Conservation (phyloP, 2,888 invertebrate genomes). For the Metellina segmentata region DNA sequence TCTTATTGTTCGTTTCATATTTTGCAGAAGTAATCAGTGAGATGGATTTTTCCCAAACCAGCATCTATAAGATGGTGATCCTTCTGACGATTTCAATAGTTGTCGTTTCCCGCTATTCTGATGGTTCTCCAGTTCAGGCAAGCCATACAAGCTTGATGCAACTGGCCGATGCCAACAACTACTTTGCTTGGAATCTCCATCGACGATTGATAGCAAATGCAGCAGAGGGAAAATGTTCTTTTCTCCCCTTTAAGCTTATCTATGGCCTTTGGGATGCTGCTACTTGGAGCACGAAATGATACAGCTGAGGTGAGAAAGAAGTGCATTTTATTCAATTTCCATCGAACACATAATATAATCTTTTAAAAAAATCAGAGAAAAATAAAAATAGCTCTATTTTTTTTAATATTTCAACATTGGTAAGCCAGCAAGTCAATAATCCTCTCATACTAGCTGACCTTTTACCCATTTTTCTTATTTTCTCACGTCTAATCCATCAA, state of each 20-base stretch:
- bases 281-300: not conserved
- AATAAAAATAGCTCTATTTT: no score
- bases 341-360: no score
- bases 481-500: no score
- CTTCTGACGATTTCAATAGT: not conserved
- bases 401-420: no score
- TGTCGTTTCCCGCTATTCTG: not conserved
- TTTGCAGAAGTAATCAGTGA: not conserved
- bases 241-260: not conserved
- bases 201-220: not conserved
- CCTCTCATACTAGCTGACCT: no score
- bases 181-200: not conserved
- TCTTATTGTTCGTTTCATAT: not conserved
- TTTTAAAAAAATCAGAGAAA: no score
- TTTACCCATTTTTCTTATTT: no score
- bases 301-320: slow-evolving; percentile 56
- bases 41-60: not conserved
- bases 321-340: not conserved
- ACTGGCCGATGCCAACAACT: not conserved
- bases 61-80: not conserved
- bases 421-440: no score
- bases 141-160: not conserved
- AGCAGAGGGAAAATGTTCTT: not conserved
- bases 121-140: not conserved
- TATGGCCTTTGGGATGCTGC: not conserved